Evolutionary conservation across 2,113 vertebrate genomes (phyloP).

Genomic region (Glaucidium brasilianum): DNA sequence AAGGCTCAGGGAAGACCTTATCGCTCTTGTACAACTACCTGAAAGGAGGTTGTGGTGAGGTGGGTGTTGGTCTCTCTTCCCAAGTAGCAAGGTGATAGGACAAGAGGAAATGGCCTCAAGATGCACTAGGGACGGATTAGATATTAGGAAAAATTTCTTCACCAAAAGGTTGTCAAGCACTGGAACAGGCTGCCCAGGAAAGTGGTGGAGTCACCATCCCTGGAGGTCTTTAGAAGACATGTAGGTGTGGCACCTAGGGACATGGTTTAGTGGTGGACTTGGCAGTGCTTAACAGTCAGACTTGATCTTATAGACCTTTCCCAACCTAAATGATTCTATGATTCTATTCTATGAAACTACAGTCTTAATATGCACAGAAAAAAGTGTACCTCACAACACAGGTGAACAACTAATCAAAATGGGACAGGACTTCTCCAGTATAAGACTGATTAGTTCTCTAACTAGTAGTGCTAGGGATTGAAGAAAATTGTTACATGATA

Average conservation of each 20-base stretch:
- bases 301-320: background rate
- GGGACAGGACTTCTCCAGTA: background rate
- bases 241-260: background rate
- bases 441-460: background rate
- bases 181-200: background rate
- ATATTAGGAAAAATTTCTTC: background rate
- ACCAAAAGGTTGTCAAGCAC: background rate
- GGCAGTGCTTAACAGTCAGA: background rate
- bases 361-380: background rate
- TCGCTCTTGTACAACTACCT: accelerated
- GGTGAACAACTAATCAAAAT: background rate
- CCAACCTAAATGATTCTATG: background rate
- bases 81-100: background rate
- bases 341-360: background rate
- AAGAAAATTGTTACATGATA: background rate
- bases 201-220: background rate
- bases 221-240: background rate
- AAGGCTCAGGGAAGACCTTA: background rate
- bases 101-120: background rate
- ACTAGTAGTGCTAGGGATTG: background rate
- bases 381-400: background rate
- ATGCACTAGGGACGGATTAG: background rate
- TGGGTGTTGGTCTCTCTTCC: background rate
- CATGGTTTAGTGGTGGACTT: background rate
- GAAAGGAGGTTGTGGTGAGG: background rate